phyloP scores from a whole-genome alignment of 2,797 vertebrate species.

The Spatula versicolor region DNA sequence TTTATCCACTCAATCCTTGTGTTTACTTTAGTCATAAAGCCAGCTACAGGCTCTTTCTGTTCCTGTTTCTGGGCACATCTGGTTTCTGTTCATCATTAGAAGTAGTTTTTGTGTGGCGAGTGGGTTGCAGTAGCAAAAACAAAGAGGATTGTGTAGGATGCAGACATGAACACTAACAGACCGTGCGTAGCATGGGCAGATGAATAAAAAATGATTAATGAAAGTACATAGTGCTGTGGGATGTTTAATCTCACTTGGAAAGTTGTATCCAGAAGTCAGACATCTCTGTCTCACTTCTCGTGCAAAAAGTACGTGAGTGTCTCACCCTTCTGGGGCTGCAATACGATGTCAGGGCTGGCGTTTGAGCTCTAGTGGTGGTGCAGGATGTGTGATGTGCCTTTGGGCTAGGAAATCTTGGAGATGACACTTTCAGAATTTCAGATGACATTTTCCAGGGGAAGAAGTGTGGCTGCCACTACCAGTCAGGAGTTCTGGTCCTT shows the following conservation, averaged over 20 bases:
- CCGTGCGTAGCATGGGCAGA: background rate
- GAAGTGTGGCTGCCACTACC: constrained; percentile 70
- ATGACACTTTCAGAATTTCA: constrained; percentile 58
- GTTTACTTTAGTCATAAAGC: background rate
- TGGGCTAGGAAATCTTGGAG: constrained; percentile 32
- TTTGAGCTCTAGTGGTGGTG: background rate
- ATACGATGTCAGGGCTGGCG: background rate
- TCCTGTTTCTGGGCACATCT: background rate
- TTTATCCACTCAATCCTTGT: background rate
- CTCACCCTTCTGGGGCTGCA: background rate
- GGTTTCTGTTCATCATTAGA: background rate
- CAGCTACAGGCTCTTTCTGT: background rate
- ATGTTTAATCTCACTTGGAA: background rate
- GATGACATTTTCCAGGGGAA: constrained; percentile 66
- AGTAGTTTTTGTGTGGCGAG: background rate
- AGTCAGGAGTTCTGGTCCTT: constrained; percentile 72
- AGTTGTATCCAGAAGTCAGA: background rate
- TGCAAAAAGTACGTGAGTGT: background rate
- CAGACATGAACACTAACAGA: background rate
- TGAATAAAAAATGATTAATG: background rate
- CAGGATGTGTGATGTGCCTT: constrained; percentile 55
- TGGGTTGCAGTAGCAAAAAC: background rate
- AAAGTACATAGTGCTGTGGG: background rate
- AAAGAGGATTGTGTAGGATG: background rate
- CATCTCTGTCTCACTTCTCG: background rate